A percentile compares a stretch with the other conserved stretches of the same genome.
phyloP scores from a whole-genome alignment of 2,113 vertebrate genomes.

The Nanorana parkeri region DNA sequence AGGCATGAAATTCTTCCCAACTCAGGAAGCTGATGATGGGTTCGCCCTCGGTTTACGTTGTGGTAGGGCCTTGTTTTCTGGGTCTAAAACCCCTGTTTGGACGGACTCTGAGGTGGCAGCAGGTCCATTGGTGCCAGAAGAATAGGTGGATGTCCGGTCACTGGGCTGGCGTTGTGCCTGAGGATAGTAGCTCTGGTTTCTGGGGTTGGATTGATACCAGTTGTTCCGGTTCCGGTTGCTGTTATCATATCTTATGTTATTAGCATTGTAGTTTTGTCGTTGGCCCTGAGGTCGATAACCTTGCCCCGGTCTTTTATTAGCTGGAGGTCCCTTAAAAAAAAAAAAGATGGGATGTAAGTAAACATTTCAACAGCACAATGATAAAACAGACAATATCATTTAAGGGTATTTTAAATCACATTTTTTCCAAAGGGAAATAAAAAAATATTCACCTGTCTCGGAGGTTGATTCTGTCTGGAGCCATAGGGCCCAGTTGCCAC shows the following conservation, averaged over 20 bases:
- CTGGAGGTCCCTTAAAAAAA: conserved; percentile 77
- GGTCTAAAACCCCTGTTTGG: conserved; percentile 61
- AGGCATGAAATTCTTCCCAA: conserved; percentile 25
- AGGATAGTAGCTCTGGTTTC: conserved; percentile 63
- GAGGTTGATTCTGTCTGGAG: conserved; percentile 67
- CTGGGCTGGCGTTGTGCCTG: conserved; percentile 57
- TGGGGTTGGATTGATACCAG: conserved; percentile 66
- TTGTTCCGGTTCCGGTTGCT: conserved; percentile 72
- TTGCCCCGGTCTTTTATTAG: conserved; percentile 72
- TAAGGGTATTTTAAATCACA: no score
- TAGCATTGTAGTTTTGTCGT: conserved; percentile 70
- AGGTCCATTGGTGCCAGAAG: conserved; percentile 62
- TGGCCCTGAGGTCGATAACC: conserved; percentile 76
- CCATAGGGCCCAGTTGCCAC: neutral
- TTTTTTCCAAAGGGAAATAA: neutral
- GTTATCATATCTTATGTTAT: conserved; percentile 67
- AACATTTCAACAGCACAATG: neutral
- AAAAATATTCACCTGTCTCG: conserved; percentile 80
- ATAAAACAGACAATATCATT: neutral
- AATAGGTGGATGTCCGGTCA: conserved; percentile 52
- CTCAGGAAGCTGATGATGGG: conserved; percentile 66
- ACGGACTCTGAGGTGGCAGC: conserved; percentile 58
- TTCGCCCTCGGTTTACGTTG: conserved; percentile 80
- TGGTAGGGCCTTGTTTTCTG: conserved; percentile 74
- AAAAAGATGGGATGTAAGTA: conserved; percentile 53